These are phyloP conservation scores for Reticulitermes lucifugus DNA, from an alignment of 2,888 invertebrate genomes.

Conservation along the genomic window DNA sequence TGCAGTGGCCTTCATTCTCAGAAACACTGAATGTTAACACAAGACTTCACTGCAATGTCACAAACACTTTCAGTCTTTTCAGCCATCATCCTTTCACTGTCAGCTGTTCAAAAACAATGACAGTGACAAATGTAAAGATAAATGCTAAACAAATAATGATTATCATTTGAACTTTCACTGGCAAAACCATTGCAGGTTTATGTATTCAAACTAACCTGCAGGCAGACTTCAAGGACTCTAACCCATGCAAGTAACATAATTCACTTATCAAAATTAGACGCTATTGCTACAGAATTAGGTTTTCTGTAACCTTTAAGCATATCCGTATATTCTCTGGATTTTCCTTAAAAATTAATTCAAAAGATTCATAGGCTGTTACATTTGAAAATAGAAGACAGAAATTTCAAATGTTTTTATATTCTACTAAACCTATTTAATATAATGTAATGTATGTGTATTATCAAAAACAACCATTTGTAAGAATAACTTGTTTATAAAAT, in stretches of 20 bases:
- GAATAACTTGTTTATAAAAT: too few relatives aligned
- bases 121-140: background rate
- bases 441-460: too few relatives aligned
- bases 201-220: background rate
- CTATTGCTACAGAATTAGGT: background rate
- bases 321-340: background rate
- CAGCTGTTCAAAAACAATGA: background rate
- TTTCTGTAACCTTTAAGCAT: background rate
- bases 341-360: too few relatives aligned
- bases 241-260: background rate
- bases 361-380: too few relatives aligned
- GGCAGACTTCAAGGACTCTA: background rate
- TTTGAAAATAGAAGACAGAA: too few relatives aligned
- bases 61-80: constrained; percentile 8
- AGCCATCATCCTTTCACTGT: background rate
- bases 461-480: too few relatives aligned
- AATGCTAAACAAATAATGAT: background rate
- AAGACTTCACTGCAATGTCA: constrained; percentile 24
- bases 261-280: background rate
- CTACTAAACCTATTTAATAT: too few relatives aligned
- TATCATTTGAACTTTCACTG: background rate
- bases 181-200: background rate
- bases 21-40: constrained; percentile 5
- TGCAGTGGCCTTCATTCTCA: background rate
- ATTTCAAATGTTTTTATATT: too few relatives aligned